Conservation (phyloP, 2,113 vertebrate species). For the Leucopternis melanops region DNA sequence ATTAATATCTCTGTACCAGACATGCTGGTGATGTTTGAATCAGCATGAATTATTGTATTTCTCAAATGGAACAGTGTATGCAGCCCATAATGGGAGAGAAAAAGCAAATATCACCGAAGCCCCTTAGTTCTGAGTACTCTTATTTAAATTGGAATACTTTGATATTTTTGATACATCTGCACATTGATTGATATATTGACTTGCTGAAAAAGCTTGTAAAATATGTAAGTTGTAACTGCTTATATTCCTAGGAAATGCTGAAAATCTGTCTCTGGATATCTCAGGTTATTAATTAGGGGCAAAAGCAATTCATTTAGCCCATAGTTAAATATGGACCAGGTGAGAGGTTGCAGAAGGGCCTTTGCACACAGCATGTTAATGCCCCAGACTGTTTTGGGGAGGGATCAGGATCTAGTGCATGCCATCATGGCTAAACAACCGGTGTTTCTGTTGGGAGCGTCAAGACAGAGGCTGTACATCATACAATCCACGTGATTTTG, state of each 20-base stretch:
- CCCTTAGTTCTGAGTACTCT: background rate
- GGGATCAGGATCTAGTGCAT: background rate
- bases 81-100: background rate
- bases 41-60: background rate
- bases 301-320: background rate
- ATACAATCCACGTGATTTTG: accelerated
- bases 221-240: background rate
- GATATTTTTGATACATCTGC: background rate
- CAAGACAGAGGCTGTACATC: background rate
- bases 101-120: background rate
- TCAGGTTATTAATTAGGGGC: background rate
- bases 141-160: background rate
- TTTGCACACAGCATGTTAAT: background rate
- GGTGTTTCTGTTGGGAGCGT: background rate
- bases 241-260: background rate
- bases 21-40: background rate
- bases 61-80: background rate
- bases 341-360: background rate
- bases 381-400: background rate
- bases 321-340: background rate
- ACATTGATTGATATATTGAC: background rate
- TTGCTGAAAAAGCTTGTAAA: background rate
- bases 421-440: background rate
- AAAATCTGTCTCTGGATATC: background rate
- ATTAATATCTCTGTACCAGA: background rate